Conservation (phyloP, 53 echinoderm and acorn worm species). For the Crossaster papposus region DNA sequence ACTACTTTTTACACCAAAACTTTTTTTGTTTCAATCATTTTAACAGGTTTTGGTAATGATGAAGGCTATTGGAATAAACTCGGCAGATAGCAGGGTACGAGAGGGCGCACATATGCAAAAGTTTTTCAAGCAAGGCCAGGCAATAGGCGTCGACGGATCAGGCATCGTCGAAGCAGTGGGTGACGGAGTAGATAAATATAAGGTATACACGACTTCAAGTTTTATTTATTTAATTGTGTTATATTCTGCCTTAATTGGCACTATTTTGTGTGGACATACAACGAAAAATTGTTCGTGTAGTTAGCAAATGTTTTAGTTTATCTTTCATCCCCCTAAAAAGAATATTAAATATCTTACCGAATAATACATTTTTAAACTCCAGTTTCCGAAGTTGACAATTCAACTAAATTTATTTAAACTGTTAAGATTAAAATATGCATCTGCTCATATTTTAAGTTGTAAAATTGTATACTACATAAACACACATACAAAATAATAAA, state of each 20-base stretch:
- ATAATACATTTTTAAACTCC: too few species aligned
- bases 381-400: too few species aligned
- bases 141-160: conserved; percentile 75
- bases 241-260: too few species aligned
- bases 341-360: too few species aligned
- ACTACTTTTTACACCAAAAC: too few species aligned
- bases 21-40: too few species aligned
- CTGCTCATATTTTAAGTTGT: not conserved
- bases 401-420: too few species aligned
- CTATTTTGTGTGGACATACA: too few species aligned
- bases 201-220: conserved; percentile 43
- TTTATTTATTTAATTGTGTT: not conserved
- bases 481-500: too few species aligned
- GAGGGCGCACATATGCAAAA: conserved; percentile 11
- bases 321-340: too few species aligned
- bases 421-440: not conserved
- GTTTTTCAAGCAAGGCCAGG: conserved; percentile 36
- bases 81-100: conserved; percentile 63
- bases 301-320: too few species aligned
- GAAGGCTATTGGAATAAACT: conserved; percentile 70
- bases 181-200: conserved; percentile 53
- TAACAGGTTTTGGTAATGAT: conserved; percentile 67
- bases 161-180: conserved; percentile 75
- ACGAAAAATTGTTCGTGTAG: too few species aligned
- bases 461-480: not conserved